phyloP scores from a whole-genome alignment of 1,140 invertebrate genomes.

The Calosoma granatense region DNA sequence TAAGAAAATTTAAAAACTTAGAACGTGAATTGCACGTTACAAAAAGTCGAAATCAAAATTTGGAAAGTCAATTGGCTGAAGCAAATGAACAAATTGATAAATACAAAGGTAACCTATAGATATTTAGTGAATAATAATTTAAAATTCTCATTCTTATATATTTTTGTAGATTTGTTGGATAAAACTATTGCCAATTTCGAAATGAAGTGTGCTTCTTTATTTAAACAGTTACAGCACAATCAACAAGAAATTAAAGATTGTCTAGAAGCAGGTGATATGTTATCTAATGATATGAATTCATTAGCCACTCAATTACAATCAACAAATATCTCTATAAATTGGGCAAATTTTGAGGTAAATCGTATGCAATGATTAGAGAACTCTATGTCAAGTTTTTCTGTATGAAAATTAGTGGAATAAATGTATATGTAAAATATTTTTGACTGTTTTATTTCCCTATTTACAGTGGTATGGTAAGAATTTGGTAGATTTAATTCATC shows the following conservation, averaged over 20 bases:
- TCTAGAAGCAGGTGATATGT: background rate
- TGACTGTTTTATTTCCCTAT: no score
- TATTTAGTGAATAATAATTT: no score
- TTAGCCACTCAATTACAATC: background rate
- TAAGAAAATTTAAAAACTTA: background rate
- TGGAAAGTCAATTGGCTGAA: background rate
- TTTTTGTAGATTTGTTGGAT: background rate
- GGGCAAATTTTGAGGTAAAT: background rate
- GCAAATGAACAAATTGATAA: background rate
- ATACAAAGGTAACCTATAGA: background rate
- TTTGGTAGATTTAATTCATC: background rate
- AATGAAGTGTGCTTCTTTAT: background rate
- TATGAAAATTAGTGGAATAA: no score
- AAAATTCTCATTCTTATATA: background rate
- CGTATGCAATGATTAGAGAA: background rate
- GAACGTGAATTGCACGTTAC: background rate
- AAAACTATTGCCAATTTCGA: background rate
- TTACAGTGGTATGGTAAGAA: background rate
- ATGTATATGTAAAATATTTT: no score
- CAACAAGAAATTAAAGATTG: background rate
- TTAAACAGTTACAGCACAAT: background rate
- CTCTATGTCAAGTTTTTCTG: no score
- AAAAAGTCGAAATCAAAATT: background rate
- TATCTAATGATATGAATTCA: background rate
- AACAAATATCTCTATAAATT: background rate